Conservation (phyloP, 1,140 invertebrate genomes). For the Apis cerana region DNA sequence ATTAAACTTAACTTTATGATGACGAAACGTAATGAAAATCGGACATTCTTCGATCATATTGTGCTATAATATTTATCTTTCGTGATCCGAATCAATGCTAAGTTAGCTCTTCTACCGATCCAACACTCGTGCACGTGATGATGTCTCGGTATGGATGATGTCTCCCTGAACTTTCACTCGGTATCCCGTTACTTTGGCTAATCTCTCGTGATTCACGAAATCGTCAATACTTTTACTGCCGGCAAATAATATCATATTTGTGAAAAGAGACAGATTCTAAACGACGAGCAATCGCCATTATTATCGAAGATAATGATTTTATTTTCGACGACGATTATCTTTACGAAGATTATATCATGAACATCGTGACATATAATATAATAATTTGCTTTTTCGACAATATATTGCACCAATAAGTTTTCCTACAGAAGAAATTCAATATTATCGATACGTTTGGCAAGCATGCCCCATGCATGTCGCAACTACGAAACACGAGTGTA, state of each 20-base stretch:
- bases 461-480: conserved; percentile 31
- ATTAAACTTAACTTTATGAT: not conserved
- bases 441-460: conserved; percentile 34
- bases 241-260: not conserved
- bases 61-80: conserved; percentile 28
- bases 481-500: conserved; percentile 32
- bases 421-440: conserved; percentile 13
- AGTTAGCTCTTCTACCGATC: not conserved
- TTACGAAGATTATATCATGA: not conserved
- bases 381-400: not conserved
- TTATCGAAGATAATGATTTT: not conserved
- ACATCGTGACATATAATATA: too few species aligned
- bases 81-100: conserved; percentile 25
- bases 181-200: conserved; percentile 6
- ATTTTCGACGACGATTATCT: not conserved
- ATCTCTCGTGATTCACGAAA: not conserved
- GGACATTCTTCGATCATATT: conserved; percentile 1
- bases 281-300: not conserved
- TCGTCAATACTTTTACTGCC: not conserved
- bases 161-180: conserved; percentile 24
- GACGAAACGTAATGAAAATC: conserved; percentile 21
- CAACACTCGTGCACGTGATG: not conserved
- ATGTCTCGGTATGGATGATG: not conserved
- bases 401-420: not conserved
- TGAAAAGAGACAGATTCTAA: too few species aligned